phyloP scores from a whole-genome alignment of 2,888 invertebrate genomes.

The Cantharis lateralis region DNA sequence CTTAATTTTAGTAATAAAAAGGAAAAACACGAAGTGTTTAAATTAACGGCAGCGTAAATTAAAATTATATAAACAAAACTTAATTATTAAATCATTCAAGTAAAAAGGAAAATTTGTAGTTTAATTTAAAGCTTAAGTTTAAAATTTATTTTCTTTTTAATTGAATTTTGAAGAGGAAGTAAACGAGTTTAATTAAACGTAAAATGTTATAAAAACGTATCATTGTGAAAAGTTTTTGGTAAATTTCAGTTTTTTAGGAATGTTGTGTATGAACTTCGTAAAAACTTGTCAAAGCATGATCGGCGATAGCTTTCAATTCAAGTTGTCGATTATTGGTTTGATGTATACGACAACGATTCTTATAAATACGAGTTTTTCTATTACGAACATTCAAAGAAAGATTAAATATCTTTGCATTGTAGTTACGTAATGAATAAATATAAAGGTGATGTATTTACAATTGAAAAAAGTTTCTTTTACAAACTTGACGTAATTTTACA shows the following conservation, averaged over 20 bases:
- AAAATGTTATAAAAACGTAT: neutral
- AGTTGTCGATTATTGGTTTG: slow-evolving; percentile 16
- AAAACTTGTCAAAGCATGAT: neutral
- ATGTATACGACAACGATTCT: neutral
- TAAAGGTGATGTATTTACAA: neutral
- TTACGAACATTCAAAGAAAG: neutral
- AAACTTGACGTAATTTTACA: neutral
- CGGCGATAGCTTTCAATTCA: slow-evolving; percentile 17
- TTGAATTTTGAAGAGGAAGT: neutral
- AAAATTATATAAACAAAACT: neutral
- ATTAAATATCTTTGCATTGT: neutral
- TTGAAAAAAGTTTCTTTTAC: neutral
- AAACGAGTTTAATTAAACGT: neutral
- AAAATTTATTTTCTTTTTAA: neutral
- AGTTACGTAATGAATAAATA: neutral
- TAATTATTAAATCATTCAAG: neutral
- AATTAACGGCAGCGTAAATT: neutral
- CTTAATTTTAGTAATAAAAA: neutral
- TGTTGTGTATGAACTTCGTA: neutral
- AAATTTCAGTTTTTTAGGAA: neutral
- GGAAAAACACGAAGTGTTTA: neutral
- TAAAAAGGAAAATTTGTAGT: neutral
- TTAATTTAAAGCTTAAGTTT: neutral
- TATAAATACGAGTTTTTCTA: neutral
- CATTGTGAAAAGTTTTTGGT: neutral